Percentiles rank a stretch among this genome's conserved stretches.
Evolutionary conservation across 2,888 invertebrate species (phyloP).

Genomic region (Carterocephalus palaemon): DNA sequence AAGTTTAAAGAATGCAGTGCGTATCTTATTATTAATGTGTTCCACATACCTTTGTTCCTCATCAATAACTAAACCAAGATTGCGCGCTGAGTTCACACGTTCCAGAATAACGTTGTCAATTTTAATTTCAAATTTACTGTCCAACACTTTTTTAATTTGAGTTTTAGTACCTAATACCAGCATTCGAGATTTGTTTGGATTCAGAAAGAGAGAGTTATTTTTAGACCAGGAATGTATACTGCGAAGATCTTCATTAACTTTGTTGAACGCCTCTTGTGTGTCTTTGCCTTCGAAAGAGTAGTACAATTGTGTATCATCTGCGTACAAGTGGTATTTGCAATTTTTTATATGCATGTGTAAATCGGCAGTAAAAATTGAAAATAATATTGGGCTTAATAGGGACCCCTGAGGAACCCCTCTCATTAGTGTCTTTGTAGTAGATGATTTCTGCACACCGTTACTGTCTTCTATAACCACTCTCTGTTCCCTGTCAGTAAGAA

Average conservation of each 20-base stretch:
- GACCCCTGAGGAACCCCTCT: constrained; percentile 3
- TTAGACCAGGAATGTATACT: too few relatives aligned
- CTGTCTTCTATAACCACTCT: too few relatives aligned
- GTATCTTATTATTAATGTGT: constrained; percentile 3
- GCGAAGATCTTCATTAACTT: background rate
- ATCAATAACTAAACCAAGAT: constrained; percentile 9
- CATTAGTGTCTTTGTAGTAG: background rate
- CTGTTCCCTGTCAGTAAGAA: background rate
- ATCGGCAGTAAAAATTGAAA: constrained; percentile 2
- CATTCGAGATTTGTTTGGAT: background rate
- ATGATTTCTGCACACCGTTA: too few relatives aligned
- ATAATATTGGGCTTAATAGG: constrained; percentile 1
- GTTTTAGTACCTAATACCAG: background rate
- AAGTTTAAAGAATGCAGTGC: constrained; percentile 6
- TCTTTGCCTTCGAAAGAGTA: background rate
- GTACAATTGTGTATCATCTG: constrained; percentile 5
- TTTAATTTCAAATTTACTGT: background rate
- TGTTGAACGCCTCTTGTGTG: background rate
- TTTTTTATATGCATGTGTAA: background rate
- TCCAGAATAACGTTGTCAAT: background rate
- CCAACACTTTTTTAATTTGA: background rate
- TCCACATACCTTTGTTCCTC: constrained; percentile 9
- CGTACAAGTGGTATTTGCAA: constrained; percentile 6
- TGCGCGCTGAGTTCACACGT: constrained; percentile 1
- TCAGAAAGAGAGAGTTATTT: too few relatives aligned